Percentiles rank a stretch among this genome's conserved stretches.
Conservation (phyloP, 2,113 vertebrate genomes). For the Arizona elegans region DNA sequence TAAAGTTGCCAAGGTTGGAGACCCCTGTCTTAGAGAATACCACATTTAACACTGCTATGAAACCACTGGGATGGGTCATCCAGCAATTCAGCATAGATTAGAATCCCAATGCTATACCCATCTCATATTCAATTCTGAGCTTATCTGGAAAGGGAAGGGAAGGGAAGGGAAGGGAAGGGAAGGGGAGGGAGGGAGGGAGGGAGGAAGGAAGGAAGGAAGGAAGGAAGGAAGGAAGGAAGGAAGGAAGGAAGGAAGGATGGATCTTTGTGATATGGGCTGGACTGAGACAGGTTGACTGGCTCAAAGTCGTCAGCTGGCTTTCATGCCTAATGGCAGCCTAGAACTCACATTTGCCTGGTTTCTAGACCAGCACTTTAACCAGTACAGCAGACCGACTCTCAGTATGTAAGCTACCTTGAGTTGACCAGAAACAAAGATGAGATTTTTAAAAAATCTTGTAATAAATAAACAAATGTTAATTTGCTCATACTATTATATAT, state of each 20-base stretch:
- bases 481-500: not conserved
- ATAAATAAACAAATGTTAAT: not conserved
- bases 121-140: not conserved
- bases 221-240: not conserved
- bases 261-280: not conserved
- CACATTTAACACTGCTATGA: not conserved
- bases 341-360: not conserved
- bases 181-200: too few relatives aligned
- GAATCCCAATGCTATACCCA: not conserved
- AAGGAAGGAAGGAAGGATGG: not conserved
- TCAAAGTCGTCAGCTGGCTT: not conserved
- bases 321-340: not conserved
- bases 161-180: not conserved
- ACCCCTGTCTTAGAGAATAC: not conserved
- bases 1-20: too few relatives aligned
- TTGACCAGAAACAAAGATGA: not conserved
- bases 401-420: not conserved
- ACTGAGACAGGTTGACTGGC: not conserved
- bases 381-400: not conserved
- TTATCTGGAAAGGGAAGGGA: not conserved
- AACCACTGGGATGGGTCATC: not conserved
- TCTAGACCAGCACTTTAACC: not conserved
- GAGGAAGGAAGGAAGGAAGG: not conserved
- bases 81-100: not conserved
- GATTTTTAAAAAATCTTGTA: not conserved